phyloP scores from a whole-genome alignment of 1,140 invertebrate genomes.

The Heliconius hermathena region DNA sequence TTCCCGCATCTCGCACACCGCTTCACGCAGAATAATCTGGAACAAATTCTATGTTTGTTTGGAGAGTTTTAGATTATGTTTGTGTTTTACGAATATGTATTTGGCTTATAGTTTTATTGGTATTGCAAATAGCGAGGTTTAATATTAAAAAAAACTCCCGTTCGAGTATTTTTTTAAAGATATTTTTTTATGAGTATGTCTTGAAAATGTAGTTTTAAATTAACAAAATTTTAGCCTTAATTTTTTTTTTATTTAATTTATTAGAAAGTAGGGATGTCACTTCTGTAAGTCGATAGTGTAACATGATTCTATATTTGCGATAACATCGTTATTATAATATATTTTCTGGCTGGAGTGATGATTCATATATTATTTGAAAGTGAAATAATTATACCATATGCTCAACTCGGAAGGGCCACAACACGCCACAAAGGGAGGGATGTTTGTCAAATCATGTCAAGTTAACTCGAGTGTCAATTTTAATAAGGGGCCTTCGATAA shows the following conservation, averaged over 20 bases:
- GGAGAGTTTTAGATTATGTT: slow-evolving; percentile 9
- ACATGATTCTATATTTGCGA: not conserved
- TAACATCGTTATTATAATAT: not conserved
- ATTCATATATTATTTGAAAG: slow-evolving; percentile 21
- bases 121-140: too few relatives aligned
- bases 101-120: too few relatives aligned
- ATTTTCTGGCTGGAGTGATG: slow-evolving; percentile 9
- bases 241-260: too few relatives aligned
- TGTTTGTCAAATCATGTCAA: slow-evolving; percentile 42
- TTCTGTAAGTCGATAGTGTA: not conserved
- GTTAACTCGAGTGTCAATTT: slow-evolving; percentile 41
- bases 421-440: slow-evolving; percentile 29
- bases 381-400: slow-evolving; percentile 43
- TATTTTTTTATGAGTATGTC: too few relatives aligned
- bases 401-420: slow-evolving; percentile 15
- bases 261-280: not conserved
- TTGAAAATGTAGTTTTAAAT: too few relatives aligned
- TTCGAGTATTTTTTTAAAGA: too few relatives aligned
- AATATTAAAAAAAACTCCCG: too few relatives aligned
- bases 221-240: too few relatives aligned
- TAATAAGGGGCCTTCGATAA: slow-evolving; percentile 29
- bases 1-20: slow-evolving; percentile 92
- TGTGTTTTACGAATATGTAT: not conserved
- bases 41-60: slow-evolving; percentile 57
- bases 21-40: slow-evolving; percentile 89